phyloP scores from a whole-genome alignment of 2,113 vertebrate species.

The Suncus etruscus region DNA sequence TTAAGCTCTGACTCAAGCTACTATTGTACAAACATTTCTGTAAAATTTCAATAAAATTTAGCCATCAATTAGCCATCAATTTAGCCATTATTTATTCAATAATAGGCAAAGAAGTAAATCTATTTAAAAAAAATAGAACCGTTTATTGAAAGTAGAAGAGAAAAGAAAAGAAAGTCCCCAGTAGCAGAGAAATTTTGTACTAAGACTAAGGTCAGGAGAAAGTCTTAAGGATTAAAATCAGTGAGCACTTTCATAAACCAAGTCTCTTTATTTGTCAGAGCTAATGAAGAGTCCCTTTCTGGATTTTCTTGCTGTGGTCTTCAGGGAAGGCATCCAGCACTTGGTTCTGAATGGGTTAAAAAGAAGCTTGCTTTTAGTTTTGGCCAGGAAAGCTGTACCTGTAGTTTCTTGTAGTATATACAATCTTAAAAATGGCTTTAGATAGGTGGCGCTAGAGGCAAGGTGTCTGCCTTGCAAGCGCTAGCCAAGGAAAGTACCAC shows the following conservation, averaged over 20 bases:
- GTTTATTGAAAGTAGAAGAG: too few species aligned
- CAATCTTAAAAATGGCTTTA: not conserved
- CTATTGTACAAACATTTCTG: not conserved
- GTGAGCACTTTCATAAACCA: not conserved
- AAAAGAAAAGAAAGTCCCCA: too few species aligned
- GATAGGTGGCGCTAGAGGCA: too few species aligned
- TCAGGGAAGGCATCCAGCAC: too few species aligned
- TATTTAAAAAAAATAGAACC: too few species aligned
- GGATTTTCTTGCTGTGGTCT: not conserved
- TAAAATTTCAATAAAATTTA: not conserved
- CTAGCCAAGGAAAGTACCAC: too few species aligned
- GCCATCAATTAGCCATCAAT: not conserved
- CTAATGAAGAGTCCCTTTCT: not conserved
- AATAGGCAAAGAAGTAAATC: not conserved
- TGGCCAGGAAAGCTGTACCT: not conserved
- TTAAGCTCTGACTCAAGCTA: not conserved
- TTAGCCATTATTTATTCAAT: not conserved
- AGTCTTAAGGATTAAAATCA: not conserved
- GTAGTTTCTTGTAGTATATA: not conserved
- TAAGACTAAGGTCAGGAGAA: not conserved
- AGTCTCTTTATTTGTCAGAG: not conserved
- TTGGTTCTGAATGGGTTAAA: not conserved
- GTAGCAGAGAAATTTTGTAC: not conserved
- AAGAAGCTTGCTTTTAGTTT: not conserved
- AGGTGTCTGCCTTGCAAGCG: too few species aligned